A percentile compares a stretch with the other conserved stretches of the same genome.
phyloP scores from a whole-genome alignment of 2,888 invertebrate genomes.

The Eilema sororculum region DNA sequence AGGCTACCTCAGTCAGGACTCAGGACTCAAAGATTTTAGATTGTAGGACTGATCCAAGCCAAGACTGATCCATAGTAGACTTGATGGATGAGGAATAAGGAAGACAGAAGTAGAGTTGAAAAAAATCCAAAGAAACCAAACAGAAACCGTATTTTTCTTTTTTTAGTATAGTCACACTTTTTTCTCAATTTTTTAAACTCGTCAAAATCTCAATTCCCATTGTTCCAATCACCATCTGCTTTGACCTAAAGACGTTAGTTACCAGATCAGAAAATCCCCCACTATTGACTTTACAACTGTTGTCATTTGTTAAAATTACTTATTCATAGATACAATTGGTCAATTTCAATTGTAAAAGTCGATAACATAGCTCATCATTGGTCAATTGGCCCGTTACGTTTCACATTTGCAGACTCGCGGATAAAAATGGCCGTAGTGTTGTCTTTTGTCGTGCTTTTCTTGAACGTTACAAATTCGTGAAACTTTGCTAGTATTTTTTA shows the following conservation, averaged over 20 bases:
- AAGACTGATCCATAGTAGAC: too few relatives aligned
- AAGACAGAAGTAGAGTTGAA: too few relatives aligned
- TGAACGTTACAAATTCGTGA: conserved; percentile 66
- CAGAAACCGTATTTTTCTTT: conserved; percentile 8
- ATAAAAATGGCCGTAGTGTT: conserved; percentile 85
- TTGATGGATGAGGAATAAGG: too few relatives aligned
- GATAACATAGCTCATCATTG: conserved; percentile 56
- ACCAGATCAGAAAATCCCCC: too few relatives aligned
- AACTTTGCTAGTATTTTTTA: conserved; percentile 61
- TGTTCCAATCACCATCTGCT: too few relatives aligned
- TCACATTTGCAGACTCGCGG: conserved; percentile 73
- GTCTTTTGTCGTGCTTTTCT: conserved; percentile 69
- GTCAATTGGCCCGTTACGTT: conserved; percentile 33
- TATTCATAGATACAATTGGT: conserved; percentile 47
- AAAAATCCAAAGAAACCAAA: too few relatives aligned
- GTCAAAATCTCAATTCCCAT: too few relatives aligned
- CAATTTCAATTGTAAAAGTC: conserved; percentile 24
- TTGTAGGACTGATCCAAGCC: too few relatives aligned
- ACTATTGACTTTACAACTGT: conserved; percentile 22
- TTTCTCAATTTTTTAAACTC: conserved; percentile 5
- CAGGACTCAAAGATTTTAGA: too few relatives aligned
- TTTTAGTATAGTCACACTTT: conserved; percentile 33
- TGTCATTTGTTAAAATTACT: conserved; percentile 44
- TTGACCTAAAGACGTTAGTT: too few relatives aligned
- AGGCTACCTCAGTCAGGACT: too few relatives aligned